Conservation (phyloP, 1,140 invertebrate species). For the Pseudachorutes palmiensis region DNA sequence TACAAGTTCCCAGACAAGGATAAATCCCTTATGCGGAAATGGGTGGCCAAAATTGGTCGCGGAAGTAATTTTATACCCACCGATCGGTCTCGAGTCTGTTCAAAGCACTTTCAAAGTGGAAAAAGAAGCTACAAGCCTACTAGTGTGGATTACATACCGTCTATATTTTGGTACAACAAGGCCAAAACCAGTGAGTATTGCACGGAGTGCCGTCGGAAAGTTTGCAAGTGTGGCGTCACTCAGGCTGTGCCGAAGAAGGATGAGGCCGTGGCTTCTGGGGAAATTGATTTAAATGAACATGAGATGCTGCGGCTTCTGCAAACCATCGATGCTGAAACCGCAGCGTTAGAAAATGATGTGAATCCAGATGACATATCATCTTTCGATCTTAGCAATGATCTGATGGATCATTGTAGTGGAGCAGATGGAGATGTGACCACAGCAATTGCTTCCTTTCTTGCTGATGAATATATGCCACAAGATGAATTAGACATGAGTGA, state of each 20-base stretch:
- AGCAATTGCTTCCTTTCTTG: background rate
- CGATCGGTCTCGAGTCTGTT: background rate
- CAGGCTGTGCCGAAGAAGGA: background rate
- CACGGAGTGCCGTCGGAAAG: background rate
- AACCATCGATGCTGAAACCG: conserved; percentile 4
- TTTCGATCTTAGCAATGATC: background rate
- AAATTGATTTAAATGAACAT: background rate
- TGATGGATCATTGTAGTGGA: background rate
- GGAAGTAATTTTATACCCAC: background rate
- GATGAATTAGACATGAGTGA: too few relatives aligned
- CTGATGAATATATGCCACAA: background rate
- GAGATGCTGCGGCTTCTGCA: conserved; percentile 3
- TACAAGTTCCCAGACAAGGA: background rate
- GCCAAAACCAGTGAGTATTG: background rate
- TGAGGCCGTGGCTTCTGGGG: background rate
- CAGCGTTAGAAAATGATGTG: background rate
- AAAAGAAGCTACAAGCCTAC: background rate
- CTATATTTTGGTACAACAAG: conserved; percentile 1
- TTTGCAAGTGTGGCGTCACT: background rate
- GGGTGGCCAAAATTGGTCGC: background rate
- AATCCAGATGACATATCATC: background rate
- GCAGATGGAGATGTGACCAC: background rate
- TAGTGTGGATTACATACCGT: background rate
- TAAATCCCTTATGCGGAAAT: background rate
- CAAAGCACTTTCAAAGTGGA: conserved; percentile 2